phyloP scores from a whole-genome alignment of 2,888 invertebrate species.

The Tillus elongatus region DNA sequence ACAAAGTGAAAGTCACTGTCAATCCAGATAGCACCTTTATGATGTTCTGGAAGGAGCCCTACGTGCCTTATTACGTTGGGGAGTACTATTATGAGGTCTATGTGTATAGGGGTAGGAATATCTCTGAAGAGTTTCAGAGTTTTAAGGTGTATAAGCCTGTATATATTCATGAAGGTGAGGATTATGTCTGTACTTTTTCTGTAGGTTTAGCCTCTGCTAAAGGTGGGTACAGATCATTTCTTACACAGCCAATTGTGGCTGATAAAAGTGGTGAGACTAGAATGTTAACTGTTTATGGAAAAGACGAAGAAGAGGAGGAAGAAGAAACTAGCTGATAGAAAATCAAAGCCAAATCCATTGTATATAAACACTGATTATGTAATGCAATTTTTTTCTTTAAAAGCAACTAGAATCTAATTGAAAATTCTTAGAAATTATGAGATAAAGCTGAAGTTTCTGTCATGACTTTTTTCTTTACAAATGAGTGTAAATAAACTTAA shows the following conservation, averaged over 20 bases:
- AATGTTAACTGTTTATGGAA: too few relatives aligned
- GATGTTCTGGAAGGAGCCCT: conserved; percentile 33
- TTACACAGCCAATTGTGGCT: conserved; percentile 28
- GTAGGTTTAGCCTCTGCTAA: conserved; percentile 29
- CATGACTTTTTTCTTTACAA: too few relatives aligned
- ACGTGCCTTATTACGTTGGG: conserved; percentile 26
- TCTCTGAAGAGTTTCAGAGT: conserved; percentile 19
- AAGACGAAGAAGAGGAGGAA: too few relatives aligned
- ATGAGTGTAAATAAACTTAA: too few relatives aligned
- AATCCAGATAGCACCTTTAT: conserved; percentile 29
- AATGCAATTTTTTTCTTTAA: too few relatives aligned
- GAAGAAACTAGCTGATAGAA: too few relatives aligned
- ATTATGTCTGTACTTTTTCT: conserved; percentile 28
- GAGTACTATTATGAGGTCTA: conserved; percentile 29
- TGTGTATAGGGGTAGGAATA: conserved; percentile 25
- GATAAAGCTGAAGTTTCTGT: too few relatives aligned
- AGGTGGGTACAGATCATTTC: conserved; percentile 25
- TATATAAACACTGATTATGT: too few relatives aligned
- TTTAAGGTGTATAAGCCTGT: conserved; percentile 29
- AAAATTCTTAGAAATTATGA: too few relatives aligned
- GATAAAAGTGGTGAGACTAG: conserved; percentile 26
- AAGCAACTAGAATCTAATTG: too few relatives aligned
- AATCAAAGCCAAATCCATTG: too few relatives aligned
- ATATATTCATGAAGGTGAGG: conserved; percentile 29
- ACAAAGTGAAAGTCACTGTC: conserved; percentile 26